Base-by-base conservation (phyloP, 2,113 vertebrate genomes). In the Balaenoptera acutorostrata region DNA sequence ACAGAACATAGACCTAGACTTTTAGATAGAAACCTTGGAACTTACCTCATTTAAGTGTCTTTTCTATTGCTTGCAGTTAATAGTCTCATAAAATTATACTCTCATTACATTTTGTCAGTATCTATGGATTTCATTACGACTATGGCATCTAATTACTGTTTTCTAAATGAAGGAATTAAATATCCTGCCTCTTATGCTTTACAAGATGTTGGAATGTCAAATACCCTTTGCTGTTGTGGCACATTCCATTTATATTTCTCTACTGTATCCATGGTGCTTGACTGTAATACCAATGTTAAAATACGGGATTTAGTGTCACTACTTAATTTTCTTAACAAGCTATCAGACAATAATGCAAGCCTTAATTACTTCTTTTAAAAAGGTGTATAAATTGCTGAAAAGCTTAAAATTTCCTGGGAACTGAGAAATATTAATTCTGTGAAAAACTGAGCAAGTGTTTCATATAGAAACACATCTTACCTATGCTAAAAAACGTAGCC, bases 281-380 rank as follows among this genome's bases (percentile, higher is more conserved):
- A 90, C 20, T 96, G 69, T 81, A 96, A 96, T 36, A n/a, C n/a
- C n/a, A 81, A 84, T 36, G 44, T 75, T 96, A 95, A 95, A 96
- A 93, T n/a, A 61, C 29, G 49, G 59, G 55, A 95, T 91, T 85
- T 85, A 80, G 41, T 44, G 63, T 61, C 68, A 87, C 52, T 69
- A 93, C 39, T 88, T 96, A 92, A 87, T 93, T 95, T 93, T 95
- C 81, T 77, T 94, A 97, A 85, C 81, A 96, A 97, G 93, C 33
- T 93, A 81, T 66, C 74, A 86, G 39, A 77, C 44, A 86, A 81
- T 61, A 92, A 33, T 33, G 27, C 29, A 39, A 31, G 23, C 12
- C n/a, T 87, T 93, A 84, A 92, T 89, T 93, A 52, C 61, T 52
- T 92, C 74, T 90, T 90, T 66, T 0, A 46, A 83, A 94, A 36